Percentiles rank a stretch among this genome's conserved stretches.
These are phyloP conservation scores for Yponomeuta sedellus DNA, from an alignment of 2,888 invertebrate genomes.

Conservation along the genomic window DNA sequence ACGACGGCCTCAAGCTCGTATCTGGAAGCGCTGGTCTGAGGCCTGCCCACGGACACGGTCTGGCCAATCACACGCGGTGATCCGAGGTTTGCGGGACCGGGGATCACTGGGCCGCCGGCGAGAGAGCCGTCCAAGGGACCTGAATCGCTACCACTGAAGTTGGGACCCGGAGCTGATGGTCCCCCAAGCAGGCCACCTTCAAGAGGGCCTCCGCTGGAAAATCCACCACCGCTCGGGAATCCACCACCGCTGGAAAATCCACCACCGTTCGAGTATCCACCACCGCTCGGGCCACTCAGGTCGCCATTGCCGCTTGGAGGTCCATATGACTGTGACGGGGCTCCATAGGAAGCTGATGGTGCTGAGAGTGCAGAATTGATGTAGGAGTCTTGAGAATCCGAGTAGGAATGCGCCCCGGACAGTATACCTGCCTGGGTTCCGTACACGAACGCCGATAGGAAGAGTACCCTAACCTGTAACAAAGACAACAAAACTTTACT, in stretches of 20 bases:
- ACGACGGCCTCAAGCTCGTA: constrained; percentile 66
- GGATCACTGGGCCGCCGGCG: constrained; percentile 19
- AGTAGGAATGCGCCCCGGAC: constrained; percentile 26
- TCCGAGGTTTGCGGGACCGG: constrained; percentile 40
- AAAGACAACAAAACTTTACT: constrained; percentile 23
- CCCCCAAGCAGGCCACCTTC: not conserved
- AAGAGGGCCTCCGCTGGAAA: not conserved
- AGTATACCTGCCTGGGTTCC: constrained; percentile 49
- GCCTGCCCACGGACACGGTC: constrained; percentile 25
- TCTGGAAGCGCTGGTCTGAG: constrained; percentile 39
- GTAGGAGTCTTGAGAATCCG: constrained; percentile 33
- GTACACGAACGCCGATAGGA: constrained; percentile 54
- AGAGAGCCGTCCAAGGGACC: constrained; percentile 21
- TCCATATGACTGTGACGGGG: constrained; percentile 53
- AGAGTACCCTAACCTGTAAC: constrained; percentile 60
- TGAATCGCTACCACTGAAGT: constrained; percentile 14
- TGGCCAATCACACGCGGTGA: constrained; percentile 26
- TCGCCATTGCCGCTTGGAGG: constrained; percentile 30
- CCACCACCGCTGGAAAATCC: not conserved
- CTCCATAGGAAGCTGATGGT: constrained; percentile 57
- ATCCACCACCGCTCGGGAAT: not conserved
- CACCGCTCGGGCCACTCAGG: constrained; percentile 14
- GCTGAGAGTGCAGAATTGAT: constrained; percentile 48
- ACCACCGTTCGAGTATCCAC: not conserved
- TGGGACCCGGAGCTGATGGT: not conserved